These are phyloP conservation scores for Punctoribates punctum DNA, from an alignment of 2,888 invertebrate species.

Conservation along the genomic window DNA sequence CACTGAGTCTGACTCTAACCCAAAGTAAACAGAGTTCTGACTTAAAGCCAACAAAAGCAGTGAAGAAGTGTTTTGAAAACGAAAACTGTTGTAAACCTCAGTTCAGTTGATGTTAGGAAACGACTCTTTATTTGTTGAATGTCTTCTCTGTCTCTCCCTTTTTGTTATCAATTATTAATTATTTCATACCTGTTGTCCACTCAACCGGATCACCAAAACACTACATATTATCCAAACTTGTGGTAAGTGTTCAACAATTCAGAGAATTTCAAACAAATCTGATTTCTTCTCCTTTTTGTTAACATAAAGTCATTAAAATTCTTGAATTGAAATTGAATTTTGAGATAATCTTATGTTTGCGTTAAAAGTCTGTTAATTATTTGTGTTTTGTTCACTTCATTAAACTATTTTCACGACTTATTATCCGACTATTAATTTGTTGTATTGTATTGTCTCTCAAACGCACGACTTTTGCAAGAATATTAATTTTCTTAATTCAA, in stretches of 20 bases:
- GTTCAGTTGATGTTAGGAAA: neutral
- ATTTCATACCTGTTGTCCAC: slow-evolving; percentile 18
- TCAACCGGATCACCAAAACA: neutral
- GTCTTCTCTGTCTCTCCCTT: neutral
- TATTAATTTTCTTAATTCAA: too few relatives aligned
- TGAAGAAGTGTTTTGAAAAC: too few relatives aligned
- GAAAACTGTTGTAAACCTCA: neutral
- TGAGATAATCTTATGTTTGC: too few relatives aligned
- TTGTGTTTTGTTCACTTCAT: too few relatives aligned
- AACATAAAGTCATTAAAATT: neutral
- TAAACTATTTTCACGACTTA: too few relatives aligned
- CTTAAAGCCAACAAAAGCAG: neutral
- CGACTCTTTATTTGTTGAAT: slow-evolving; percentile 26
- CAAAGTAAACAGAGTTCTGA: too few relatives aligned
- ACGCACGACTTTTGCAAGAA: too few relatives aligned
- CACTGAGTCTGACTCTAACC: neutral
- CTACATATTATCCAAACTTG: neutral
- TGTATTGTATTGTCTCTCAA: too few relatives aligned
- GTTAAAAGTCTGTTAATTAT: too few relatives aligned
- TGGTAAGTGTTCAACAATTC: neutral
- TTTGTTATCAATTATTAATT: slow-evolving; percentile 22
- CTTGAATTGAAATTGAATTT: too few relatives aligned
- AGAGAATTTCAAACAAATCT: too few relatives aligned
- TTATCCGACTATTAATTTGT: too few relatives aligned
- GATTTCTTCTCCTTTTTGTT: neutral